Evolutionary conservation across 2,888 invertebrate species (phyloP), one percentile per base, ranked within the genome.

Genomic region (Drosophila quinaria): DNA sequence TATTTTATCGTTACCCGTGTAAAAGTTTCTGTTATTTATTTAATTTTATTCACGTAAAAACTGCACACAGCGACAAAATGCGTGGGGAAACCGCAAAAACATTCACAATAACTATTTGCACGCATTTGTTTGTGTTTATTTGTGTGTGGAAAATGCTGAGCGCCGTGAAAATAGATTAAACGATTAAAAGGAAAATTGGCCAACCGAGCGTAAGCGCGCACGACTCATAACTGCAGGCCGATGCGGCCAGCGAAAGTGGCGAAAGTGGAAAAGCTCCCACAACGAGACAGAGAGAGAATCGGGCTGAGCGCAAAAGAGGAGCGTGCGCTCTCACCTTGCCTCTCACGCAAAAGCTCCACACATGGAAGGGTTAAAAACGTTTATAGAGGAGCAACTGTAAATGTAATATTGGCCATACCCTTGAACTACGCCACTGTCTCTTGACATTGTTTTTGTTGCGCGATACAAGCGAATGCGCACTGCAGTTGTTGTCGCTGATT

Each of bases 171-270:
- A 58, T 37, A 15, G 22, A 46, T 15, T 46, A 44, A 69, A 65
- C 41, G 50, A 67, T 68, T 47, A 61, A 81, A 79, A 76, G 68
- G 70, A 74, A 89, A 89, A 84, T 70, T 70, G 39, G 71, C 67
- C 81, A 80, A 80, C 86, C 90, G 90, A 91, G 86, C 90, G 82
- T 81, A 78, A 84, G 80, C 89, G 82, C 89, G 85, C 84, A 90
- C 91, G 85, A 87, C 90, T 89, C 81, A 84, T 83, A 91, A 91
- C 91, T 91, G 90, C 91, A 91, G 77, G 61, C 87, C 63, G 76
- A 63, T 69, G 65, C 73, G 69, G 50, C 55, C 69, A 81, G 78
- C 67, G 70, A 85, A 78, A 87, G 80, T 86, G 68, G 37, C 60
- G 35, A 78, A 77, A 71, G 52, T 51, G 44, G 31, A 19, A 77